These are phyloP conservation scores for Stichopus chloronotus DNA, from an alignment of 35 echinoderm and acorn worm genomes.

Conservation along the genomic window DNA sequence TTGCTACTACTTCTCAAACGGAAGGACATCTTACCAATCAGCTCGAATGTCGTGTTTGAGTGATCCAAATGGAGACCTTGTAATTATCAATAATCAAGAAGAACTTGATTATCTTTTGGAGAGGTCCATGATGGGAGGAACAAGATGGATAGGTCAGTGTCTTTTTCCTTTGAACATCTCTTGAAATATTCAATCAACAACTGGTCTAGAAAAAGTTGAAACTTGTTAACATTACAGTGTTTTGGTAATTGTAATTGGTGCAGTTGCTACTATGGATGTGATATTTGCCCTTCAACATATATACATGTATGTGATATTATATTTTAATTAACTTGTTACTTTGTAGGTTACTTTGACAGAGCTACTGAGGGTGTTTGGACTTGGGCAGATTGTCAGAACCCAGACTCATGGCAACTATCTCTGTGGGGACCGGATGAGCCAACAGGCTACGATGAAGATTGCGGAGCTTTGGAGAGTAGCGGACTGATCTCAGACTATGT, in stretches of 20 bases:
- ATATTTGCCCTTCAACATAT: background rate
- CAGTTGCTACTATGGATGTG: background rate
- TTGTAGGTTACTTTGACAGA: conserved; percentile 74
- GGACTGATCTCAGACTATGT: conserved; percentile 58
- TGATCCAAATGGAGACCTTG: conserved; percentile 59
- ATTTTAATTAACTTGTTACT: background rate
- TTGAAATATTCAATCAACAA: too few species aligned
- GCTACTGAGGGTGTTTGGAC: conserved; percentile 79
- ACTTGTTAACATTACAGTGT: too few species aligned
- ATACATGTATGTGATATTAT: background rate
- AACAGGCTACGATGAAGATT: conserved; percentile 65
- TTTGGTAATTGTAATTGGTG: background rate
- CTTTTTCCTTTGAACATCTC: too few species aligned
- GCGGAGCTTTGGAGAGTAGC: conserved; percentile 45
- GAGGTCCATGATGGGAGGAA: conserved; percentile 23
- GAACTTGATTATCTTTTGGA: conserved; percentile 62
- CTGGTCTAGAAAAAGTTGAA: too few species aligned
- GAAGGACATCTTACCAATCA: background rate
- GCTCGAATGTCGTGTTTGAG: conserved; percentile 30
- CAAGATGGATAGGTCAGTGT: conserved; percentile 74
- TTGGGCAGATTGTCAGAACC: conserved; percentile 77
- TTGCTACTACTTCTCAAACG: conserved; percentile 36
- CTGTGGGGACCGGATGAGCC: conserved; percentile 79
- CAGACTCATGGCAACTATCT: conserved; percentile 66
- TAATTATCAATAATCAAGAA: conserved; percentile 64